Evolutionary conservation across 2,888 invertebrate genomes (phyloP), one percentile per base, ranked within the genome.

Genomic region (Clivina fossor): DNA sequence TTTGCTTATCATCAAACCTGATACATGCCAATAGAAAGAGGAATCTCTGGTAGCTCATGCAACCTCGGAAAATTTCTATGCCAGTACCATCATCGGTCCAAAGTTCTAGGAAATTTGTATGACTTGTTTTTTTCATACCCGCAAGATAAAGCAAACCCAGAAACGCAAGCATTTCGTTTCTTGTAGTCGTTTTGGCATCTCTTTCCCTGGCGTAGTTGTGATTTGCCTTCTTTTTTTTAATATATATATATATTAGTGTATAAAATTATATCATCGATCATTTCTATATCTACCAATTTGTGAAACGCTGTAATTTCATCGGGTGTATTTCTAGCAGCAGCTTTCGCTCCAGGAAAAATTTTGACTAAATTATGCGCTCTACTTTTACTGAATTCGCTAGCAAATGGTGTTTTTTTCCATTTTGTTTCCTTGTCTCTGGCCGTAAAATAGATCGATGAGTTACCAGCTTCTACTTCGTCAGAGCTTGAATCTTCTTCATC

Each of bases 51-150:
- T 33, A 58, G 38, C 61, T 50, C 64, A 63, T 62, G 20, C 54
- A 58, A 47, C 62, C 58, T 55, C 62, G 16, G 57, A 61, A 63
- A 49, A 64, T 62, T 46, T 62, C 62, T 30, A 47, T 57, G 26
- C 61, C 61, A 15, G 62, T 62, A 13, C 59, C 63, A 56, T 59
- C 63, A 28, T 22, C 53, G 35, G 51, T 56, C 61, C 61, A 63
- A 9, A 64, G 49, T 51, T 64, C 63, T 9, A 54, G 32, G 60
- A 63, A 61, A 54, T 61, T 43, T n/a, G 38, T 38, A 38, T 38
- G 38, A 38, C 22, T 38, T 13, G 20, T n/a, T 18, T 38, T 38
- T 38, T 46, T 46, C 15, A 26, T 28, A 30, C 46, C 32, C 30
- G 30, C 30, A 46, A 46, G 15, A 15, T 46, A 28, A 16, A 46